These are phyloP conservation scores for Hartigia nigra DNA, from an alignment of 2,888 invertebrate species.

Conservation along the genomic window DNA sequence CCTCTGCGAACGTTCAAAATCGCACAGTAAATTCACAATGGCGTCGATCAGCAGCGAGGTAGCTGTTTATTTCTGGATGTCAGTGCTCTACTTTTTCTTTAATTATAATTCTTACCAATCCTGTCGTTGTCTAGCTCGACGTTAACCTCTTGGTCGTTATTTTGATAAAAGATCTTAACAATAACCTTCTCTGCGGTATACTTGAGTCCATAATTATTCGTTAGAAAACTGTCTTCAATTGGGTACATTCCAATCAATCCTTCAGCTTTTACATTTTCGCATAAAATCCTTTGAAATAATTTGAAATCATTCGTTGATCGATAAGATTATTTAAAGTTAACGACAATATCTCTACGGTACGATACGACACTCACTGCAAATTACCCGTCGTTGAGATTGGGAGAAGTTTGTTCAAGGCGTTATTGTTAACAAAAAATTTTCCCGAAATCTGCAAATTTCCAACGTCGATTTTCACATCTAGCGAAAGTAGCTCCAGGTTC, in stretches of 20 bases:
- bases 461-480: conserved; percentile 18
- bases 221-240: conserved; percentile 70
- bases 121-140: conserved; percentile 48
- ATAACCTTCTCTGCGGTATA: conserved; percentile 69
- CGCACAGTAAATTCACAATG: conserved; percentile 1
- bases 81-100: background rate
- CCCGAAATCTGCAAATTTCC: conserved; percentile 59
- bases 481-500: conserved; percentile 11
- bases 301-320: conserved; percentile 10
- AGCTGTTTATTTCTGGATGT: background rate
- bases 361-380: conserved; percentile 50
- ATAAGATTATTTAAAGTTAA: background rate
- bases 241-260: conserved; percentile 70
- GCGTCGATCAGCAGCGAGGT: background rate
- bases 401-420: conserved; percentile 54
- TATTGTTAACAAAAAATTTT: conserved; percentile 57
- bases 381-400: conserved; percentile 58
- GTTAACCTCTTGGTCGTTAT: conserved; percentile 46
- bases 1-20: conserved; percentile 41
- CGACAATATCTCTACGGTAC: background rate
- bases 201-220: conserved; percentile 70
- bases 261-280: conserved; percentile 70
- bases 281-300: conserved; percentile 63
- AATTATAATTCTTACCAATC: conserved; percentile 41
- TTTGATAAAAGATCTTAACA: conserved; percentile 61